These are phyloP conservation scores for Brachionus calyciflorus DNA, from an alignment of 1,140 invertebrate genomes.

Conservation along the genomic window DNA sequence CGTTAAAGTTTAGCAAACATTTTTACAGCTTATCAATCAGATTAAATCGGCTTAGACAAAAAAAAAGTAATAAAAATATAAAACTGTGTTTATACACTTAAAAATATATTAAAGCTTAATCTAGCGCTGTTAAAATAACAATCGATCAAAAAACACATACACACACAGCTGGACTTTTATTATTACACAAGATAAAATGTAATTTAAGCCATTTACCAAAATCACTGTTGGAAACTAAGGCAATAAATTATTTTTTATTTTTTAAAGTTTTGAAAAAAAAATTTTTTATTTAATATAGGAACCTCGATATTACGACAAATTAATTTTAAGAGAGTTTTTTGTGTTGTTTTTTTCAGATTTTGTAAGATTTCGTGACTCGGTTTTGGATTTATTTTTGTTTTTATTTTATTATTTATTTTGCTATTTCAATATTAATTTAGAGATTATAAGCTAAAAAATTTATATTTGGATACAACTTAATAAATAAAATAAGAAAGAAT, in stretches of 20 bases:
- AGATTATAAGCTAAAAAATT: too few species aligned
- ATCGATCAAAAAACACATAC: too few species aligned
- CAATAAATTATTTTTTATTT: neutral
- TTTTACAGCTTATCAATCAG: conserved; percentile 37
- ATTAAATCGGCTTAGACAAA: neutral
- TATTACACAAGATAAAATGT: too few species aligned
- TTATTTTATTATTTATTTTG: neutral
- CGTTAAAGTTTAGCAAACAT: too few species aligned
- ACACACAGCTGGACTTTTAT: conserved; percentile 16
- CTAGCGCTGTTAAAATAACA: neutral
- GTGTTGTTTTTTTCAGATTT: too few species aligned
- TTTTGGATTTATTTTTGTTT: too few species aligned
- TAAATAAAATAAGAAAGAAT: neutral
- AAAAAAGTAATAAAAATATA: neutral
- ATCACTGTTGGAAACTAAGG: neutral
- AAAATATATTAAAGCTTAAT: neutral
- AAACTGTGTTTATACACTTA: neutral
- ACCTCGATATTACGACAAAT: neutral
- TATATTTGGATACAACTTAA: conserved; percentile 27
- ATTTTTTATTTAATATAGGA: too few species aligned
- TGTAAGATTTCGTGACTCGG: neutral
- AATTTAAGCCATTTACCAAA: neutral
- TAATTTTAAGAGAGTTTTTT: too few species aligned
- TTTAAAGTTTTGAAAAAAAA: neutral
- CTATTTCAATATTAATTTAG: conserved; percentile 42